Conservation (phyloP, 2,113 vertebrate species). For the Megaceryle torquata region DNA sequence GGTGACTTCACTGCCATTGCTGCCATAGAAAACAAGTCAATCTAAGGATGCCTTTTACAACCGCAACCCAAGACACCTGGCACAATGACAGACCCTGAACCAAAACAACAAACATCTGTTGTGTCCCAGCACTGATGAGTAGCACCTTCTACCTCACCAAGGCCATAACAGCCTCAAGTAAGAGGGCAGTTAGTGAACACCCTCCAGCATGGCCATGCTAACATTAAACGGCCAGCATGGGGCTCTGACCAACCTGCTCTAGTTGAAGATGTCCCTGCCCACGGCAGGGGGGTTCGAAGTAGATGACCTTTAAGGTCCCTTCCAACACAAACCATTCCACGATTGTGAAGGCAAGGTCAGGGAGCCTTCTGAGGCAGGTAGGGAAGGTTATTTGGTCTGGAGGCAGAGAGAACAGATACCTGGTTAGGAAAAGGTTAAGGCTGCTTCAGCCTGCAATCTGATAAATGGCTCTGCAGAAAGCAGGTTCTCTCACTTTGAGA, state of each 20-base stretch:
- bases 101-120: neutral
- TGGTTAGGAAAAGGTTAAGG: slow-evolving; percentile 72
- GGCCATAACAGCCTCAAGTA: fast-evolving
- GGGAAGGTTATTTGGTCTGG: neutral
- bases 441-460: slow-evolving; percentile 76
- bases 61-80: neutral
- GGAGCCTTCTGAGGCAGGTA: neutral
- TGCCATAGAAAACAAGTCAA: fast-evolving
- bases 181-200: neutral
- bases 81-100: neutral
- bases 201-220: fast-evolving
- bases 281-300: no score
- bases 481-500: slow-evolving; percentile 94
- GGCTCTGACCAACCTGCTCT: no score
- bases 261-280: no score
- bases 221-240: fast-evolving
- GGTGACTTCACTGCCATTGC: fast-evolving
- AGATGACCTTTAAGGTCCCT: no score
- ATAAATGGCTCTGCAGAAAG: slow-evolving; percentile 91
- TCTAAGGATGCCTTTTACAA: neutral
- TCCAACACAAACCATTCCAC: no score
- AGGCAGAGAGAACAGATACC: neutral
- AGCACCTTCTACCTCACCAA: neutral
- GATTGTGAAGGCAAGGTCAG: neutral
- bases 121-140: fast-evolving